Base-by-base conservation (phyloP, 1,140 invertebrate species). In the Drosophila trapezifrons region DNA sequence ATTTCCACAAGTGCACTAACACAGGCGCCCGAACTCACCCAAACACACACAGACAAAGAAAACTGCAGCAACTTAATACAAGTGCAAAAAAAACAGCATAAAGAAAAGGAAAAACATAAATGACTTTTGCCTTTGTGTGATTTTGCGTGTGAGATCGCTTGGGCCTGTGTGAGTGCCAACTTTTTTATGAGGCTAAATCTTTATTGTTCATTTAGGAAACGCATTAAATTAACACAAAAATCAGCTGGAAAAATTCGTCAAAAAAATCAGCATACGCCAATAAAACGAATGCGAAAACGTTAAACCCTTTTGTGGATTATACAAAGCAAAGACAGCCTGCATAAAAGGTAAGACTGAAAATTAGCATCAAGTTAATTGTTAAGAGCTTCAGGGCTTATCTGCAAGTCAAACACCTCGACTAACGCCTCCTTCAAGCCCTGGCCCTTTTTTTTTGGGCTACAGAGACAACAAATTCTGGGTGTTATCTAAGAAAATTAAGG, bases 1-100 rank as follows among this genome's bases (percentile, higher is more conserved):
- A 58, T 71, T 71, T 72, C 69, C 69, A 72, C 69, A 72, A 72
- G 54, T 58, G 35, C 69, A 71, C 69, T 38, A 40, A 71, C 51
- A 72, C 69, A 71, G 20, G 47, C 27, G 17, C 27, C n/a, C n/a
- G n/a, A n/a, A 64, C 35, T 20, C 64, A 42, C 43, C 18, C 18
- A 59, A 18, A 35, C 27, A 64, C 60, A 35, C 38, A 18, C 27
- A 17, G 56, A 13, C 47, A 71, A 49, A 49, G 67, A 72, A 72
- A 72, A 58, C 35, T 72, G 66, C 69, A 58, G 25, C 54, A 58
- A 54, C 51, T 40, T 27, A 57, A 58, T 32, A 58, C 69, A 29
- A 72, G 27, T 72, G 69, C 65, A 65, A 35, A 57, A 38, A 22
- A 52, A 22, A 27, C 20, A 52, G 3, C 51, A 37, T 54, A 22